Conservation (phyloP, 2,888 invertebrate genomes). For the Caenorhabditis angaria region DNA sequence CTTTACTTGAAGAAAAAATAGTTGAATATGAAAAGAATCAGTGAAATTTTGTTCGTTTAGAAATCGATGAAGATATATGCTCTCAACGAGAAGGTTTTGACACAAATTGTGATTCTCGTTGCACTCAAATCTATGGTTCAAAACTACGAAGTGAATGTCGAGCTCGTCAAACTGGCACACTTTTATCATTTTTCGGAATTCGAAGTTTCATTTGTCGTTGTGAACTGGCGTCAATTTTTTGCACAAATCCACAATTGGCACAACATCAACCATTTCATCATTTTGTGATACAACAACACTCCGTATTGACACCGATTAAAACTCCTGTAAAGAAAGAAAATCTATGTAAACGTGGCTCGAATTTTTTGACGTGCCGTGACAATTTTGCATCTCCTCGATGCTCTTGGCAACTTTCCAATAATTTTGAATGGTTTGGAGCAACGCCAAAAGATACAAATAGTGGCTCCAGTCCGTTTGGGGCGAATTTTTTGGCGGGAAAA, state of each 20-base stretch:
- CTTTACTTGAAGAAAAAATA: neutral
- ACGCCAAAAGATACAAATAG: slow-evolving; percentile 23
- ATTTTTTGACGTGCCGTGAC: slow-evolving; percentile 22
- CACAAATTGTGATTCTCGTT: slow-evolving; percentile 50
- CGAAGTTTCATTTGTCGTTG: slow-evolving; percentile 56
- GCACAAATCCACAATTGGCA: slow-evolving; percentile 40
- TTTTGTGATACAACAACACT: slow-evolving; percentile 32
- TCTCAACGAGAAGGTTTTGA: slow-evolving; percentile 58
- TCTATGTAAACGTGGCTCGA: neutral
- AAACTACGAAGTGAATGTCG: slow-evolving; percentile 47
- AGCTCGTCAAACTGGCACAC: slow-evolving; percentile 49
- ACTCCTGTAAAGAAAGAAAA: neutral
- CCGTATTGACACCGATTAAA: slow-evolving; percentile 17
- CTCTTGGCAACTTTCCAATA: slow-evolving; percentile 45
- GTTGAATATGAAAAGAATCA: neutral
- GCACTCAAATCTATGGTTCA: slow-evolving; percentile 44
- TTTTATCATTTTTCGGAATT: slow-evolving; percentile 58
- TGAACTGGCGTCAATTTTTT: slow-evolving; percentile 44
- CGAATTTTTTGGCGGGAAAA: slow-evolving; percentile 38
- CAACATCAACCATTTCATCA: slow-evolving; percentile 35
- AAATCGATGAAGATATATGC: slow-evolving; percentile 56
- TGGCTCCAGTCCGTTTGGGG: slow-evolving; percentile 9
- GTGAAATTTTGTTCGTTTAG: slow-evolving; percentile 23
- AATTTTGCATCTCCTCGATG: slow-evolving; percentile 26
- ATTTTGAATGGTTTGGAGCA: slow-evolving; percentile 48